A percentile compares a stretch with the other conserved stretches of the same genome.
Evolutionary conservation across 2,888 invertebrate species (phyloP).

Genomic region (Seira ritae): DNA sequence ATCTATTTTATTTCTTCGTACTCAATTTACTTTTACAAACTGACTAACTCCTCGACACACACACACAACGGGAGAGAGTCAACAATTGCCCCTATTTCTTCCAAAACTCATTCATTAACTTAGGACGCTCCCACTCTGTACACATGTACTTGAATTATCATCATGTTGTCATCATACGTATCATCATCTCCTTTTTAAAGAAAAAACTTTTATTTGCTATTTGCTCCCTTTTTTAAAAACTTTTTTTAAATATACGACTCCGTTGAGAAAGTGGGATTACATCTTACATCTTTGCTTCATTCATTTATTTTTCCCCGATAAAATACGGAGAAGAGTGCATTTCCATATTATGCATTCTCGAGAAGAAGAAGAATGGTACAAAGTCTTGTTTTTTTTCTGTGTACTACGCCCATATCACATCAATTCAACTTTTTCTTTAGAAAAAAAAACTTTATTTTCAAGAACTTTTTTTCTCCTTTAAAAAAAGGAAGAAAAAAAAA

Average conservation of each 20-base stretch:
- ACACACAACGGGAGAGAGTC: slow-evolving; percentile 33
- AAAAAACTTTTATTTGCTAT: neutral
- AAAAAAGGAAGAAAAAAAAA: neutral
- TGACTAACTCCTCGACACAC: too few species aligned
- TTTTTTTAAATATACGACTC: neutral
- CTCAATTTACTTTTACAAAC: slow-evolving; percentile 12
- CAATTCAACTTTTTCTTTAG: neutral
- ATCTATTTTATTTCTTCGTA: slow-evolving; percentile 17
- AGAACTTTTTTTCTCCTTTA: neutral
- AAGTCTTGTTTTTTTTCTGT: neutral
- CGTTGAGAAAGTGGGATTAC: slow-evolving; percentile 6
- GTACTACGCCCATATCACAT: slow-evolving; percentile 4
- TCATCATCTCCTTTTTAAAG: too few species aligned
- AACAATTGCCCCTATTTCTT: slow-evolving; percentile 40
- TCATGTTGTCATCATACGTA: neutral
- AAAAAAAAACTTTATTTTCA: neutral
- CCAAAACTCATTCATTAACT: slow-evolving; percentile 33
- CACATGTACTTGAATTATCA: neutral
- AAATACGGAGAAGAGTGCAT: neutral
- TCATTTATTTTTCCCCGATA: neutral
- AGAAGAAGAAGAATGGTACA: neutral
- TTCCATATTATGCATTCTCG: neutral
- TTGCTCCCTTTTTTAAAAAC: neutral
- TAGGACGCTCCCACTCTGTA: neutral
- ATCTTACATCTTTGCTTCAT: neutral